Percentiles rank a stretch among this genome's conserved stretches.
Conservation (phyloP, 2,113 vertebrate species). For the Coptodon rendalli region DNA sequence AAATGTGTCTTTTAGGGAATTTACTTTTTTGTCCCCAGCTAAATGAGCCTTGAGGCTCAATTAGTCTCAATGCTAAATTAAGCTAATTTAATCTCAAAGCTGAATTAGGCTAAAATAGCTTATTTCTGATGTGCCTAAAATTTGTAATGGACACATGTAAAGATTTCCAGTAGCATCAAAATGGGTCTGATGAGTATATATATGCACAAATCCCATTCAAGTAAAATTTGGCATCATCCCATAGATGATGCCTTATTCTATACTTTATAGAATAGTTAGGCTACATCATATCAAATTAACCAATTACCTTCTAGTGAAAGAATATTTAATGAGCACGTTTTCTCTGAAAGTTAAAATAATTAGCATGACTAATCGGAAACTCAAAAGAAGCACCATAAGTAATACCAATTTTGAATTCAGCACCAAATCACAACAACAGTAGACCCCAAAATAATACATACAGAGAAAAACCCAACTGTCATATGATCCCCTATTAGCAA, state of each 20-base stretch:
- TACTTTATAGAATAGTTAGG: neutral
- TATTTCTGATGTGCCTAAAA: neutral
- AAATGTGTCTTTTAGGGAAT: neutral
- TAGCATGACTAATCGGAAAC: neutral
- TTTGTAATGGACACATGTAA: neutral
- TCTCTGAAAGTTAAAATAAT: neutral
- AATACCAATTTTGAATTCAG: neutral
- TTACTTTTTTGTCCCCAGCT: neutral
- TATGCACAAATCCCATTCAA: neutral
- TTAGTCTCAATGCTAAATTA: neutral
- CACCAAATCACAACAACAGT: neutral
- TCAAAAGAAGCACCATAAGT: rapidly evolving
- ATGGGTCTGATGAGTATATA: neutral
- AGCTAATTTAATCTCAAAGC: neutral
- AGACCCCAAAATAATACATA: neutral
- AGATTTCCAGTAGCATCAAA: neutral
- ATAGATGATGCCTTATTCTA: neutral
- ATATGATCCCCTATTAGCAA: rapidly evolving
- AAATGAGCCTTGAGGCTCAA: neutral
- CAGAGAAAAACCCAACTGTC: neutral
- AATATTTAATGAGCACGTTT: neutral
- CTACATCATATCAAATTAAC: neutral
- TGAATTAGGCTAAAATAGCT: neutral
- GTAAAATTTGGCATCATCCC: neutral
- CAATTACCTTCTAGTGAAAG: neutral